Evolutionary conservation across 2,888 invertebrate genomes (phyloP), one percentile per base, ranked within the genome.

Genomic region (Tiliacea citrago): DNA sequence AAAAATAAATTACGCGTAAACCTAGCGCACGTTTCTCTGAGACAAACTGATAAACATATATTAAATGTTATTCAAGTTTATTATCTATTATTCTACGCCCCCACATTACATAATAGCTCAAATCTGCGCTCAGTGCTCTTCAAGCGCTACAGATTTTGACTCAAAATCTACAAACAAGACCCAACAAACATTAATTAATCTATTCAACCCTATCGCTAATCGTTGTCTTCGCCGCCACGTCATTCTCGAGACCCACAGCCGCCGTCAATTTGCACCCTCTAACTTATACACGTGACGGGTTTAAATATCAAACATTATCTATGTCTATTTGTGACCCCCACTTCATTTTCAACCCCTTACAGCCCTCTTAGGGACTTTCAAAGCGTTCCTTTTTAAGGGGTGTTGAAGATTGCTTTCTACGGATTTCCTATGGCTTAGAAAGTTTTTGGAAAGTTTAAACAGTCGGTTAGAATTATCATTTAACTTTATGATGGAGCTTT

Each of bases 261-360:
- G 1, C 3, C 63, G 58, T 51, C 85, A 84, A 84, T 84, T 84
- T 81, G 51, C 82, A 84, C 85, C 85, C 77, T 39, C 49, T 75
- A 45, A 51, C 42, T n/a, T n/a, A 29, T 47, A 73, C 61, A 66
- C 67, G 29, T 79, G 47, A 75, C 63, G 79, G 87, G 84, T 82
- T 85, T 80, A 84, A 85, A 85, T 87, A 84, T 84, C 80, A 77
- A 87, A 85, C 76, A 82, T 83, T 82, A 79, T 87, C 87, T 84
- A 67, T 63, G 53, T 71, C 57, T 78, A 87, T 85, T 85, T 75
- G 84, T 79, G 62, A 62, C 35, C 73, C 69, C 47, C 24, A 39
- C 51, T 63, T 53, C 45, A 85, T 86, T 85, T 83, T 68, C 68
- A 68, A 75, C 82, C 80, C 76, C 53, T 72, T 58, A 58, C 58